Evolutionary conservation across 1,140 invertebrate species (phyloP).

Genomic region (Dufourea novaeangliae): DNA sequence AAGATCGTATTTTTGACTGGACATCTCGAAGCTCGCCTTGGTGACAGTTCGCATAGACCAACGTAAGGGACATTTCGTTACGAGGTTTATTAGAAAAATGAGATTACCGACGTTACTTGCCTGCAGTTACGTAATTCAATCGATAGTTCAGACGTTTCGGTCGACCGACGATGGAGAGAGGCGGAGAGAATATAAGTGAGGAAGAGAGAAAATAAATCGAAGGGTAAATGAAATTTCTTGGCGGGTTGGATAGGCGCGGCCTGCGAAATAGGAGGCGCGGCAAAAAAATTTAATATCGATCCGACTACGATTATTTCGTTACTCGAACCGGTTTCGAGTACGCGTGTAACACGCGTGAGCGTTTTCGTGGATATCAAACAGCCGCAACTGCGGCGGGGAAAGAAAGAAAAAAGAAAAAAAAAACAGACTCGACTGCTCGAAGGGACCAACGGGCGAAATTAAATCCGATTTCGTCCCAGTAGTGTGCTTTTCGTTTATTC

Average conservation of each 20-base stretch:
- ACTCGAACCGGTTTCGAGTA: neutral
- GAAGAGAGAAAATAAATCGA: slow-evolving; percentile 5
- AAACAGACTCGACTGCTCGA: neutral
- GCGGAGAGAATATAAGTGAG: neutral
- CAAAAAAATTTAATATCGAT: slow-evolving; percentile 28
- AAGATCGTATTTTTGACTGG: neutral
- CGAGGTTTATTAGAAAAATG: slow-evolving; percentile 67
- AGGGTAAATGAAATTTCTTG: slow-evolving; percentile 10
- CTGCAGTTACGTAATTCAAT: slow-evolving; percentile 67
- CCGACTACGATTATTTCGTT: slow-evolving; percentile 13
- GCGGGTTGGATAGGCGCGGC: neutral
- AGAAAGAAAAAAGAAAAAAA: no score
- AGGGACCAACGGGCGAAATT: slow-evolving; percentile 20
- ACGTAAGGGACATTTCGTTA: slow-evolving; percentile 46
- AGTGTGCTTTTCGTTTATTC: neutral
- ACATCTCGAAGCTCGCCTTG: neutral
- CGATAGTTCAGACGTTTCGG: slow-evolving; percentile 67
- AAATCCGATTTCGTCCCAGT: slow-evolving; percentile 25
- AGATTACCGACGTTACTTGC: slow-evolving; percentile 58
- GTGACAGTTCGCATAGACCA: neutral
- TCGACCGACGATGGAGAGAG: slow-evolving; percentile 51
- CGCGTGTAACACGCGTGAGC: neutral
- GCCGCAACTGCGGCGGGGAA: neutral
- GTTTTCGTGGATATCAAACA: slow-evolving; percentile 24
- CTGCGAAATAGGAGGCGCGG: slow-evolving; percentile 23